A percentile compares a stretch with the other conserved stretches of the same genome.
These are phyloP conservation scores for Melanchra persicariae DNA, from an alignment of 2,888 invertebrate genomes.

Conservation along the genomic window DNA sequence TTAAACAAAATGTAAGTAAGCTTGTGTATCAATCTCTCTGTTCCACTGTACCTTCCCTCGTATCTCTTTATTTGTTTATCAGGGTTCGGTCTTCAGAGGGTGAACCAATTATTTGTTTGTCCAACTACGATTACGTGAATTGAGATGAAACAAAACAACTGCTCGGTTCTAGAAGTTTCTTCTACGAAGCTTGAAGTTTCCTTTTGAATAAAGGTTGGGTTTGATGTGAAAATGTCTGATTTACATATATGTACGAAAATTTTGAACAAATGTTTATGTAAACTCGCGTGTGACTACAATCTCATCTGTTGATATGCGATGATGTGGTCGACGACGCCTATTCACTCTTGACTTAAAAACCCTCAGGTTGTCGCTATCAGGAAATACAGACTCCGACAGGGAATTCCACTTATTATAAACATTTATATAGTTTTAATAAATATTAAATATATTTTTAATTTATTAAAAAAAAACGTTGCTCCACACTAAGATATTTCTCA, in stretches of 20 bases:
- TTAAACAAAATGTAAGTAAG: no score
- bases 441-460: no score
- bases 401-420: background rate
- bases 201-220: conserved; percentile 14
- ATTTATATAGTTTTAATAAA: background rate
- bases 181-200: conserved; percentile 10
- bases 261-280: background rate
- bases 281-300: no score
- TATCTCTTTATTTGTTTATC: conserved; percentile 18
- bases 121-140: conserved; percentile 49
- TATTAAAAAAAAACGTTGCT: no score
- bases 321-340: no score
- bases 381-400: no score
- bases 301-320: no score
- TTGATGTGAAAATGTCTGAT: background rate
- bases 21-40: background rate
- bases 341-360: no score
- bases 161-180: conserved; percentile 36
- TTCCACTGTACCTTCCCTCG: background rate
- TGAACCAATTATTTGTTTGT: conserved; percentile 57
- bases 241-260: no score
- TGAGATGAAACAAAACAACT: conserved; percentile 60
- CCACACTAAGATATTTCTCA: no score
- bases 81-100: conserved; percentile 25
- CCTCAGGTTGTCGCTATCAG: no score